Evolutionary conservation across 2,113 vertebrate species (phyloP).

Genomic region (Mormyrus iriodes): DNA sequence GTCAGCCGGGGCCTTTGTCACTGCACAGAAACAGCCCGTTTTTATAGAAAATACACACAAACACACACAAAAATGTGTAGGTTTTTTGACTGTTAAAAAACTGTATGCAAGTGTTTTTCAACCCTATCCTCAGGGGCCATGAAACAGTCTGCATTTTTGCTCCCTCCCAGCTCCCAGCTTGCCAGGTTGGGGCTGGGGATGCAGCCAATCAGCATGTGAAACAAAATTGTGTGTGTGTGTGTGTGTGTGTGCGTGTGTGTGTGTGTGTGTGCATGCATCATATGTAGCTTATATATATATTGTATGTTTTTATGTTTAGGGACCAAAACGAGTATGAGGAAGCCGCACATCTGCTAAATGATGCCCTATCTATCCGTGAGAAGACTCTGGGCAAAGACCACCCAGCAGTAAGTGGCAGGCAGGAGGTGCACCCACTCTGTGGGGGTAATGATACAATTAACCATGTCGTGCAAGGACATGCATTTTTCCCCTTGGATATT

Average conservation of each 20-base stretch:
- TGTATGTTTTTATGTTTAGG: constrained; percentile 53
- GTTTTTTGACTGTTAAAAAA: background rate
- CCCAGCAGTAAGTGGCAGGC: constrained; percentile 75
- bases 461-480: background rate
- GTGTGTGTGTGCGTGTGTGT: background rate
- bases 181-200: no score
- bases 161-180: no score
- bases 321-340: constrained; percentile 99
- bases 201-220: no score
- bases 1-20: background rate
- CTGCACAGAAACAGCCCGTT: background rate
- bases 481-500: background rate
- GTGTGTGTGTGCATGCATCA: background rate
- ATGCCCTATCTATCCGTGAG: constrained; percentile 92
- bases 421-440: background rate
- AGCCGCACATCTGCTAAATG: constrained; percentile 91
- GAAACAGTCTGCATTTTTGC: no score
- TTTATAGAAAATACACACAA: background rate
- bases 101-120: background rate
- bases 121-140: background rate
- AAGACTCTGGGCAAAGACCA: constrained; percentile 96
- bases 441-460: background rate
- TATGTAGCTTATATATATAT: background rate
- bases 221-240: no score
- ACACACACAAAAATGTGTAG: background rate